Evolutionary conservation across 2,888 invertebrate species (phyloP), one percentile per base, ranked within the genome.

Genomic region (Acanthosepion esculentum): DNA sequence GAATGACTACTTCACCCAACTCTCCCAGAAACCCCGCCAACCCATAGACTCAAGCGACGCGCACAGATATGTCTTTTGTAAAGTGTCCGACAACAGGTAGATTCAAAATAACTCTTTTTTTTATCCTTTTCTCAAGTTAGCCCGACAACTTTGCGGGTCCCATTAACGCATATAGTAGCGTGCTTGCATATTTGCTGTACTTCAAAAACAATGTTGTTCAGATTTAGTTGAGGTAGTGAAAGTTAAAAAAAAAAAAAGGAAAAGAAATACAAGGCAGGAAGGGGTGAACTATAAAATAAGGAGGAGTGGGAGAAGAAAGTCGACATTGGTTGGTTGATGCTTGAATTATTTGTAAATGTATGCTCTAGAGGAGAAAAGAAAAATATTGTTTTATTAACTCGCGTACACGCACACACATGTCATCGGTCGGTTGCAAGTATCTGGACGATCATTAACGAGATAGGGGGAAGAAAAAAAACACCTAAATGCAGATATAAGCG

Each of bases 211-310:
- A 29, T 78, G n/a, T 78, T 10, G 78, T 78, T 4, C 29, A n/a
- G 6, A 26, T 48, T 48, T 92, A 20, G 20, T 33, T 26, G 48
- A 41, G 20, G 26, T 26, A 94, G 29, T n/a, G 91, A 94, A 94
- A 92, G 92, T 50, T 50, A 94, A n/a, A 93, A 78, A 91, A 50
- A 64, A 53, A 53, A 59, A 92, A 55, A 33, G 8, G 50, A 33
- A 93, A 33, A 94, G 53, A 48, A 41, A n/a, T 1, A 93, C 0
- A 91, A 26, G 48, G 48, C 33, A 23, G 10, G 78, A 91, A 23
- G 10, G n/a, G n/a, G 15, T 20, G 10, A 48, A 18, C 20, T 20
- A 15, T 41, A 20, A 26, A 64, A 18, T 8, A 53, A 94, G 55
- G 3, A 6, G 41, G 26, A 33, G 59, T n/a, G 92, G 55, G 59